phyloP scores from a whole-genome alignment of 2,888 invertebrate genomes.

The Tipula confusa region DNA sequence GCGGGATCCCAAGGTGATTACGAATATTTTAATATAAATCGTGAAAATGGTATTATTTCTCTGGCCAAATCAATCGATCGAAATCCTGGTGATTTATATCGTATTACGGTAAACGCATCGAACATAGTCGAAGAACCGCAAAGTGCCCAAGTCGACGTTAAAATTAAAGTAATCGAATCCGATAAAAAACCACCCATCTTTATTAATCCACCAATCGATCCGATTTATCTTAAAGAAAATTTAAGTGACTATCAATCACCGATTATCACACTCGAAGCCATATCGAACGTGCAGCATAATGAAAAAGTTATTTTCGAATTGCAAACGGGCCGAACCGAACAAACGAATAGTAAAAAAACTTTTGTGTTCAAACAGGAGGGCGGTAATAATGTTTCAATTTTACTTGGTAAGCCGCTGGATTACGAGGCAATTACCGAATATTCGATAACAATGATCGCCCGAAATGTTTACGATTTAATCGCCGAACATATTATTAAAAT shows the following conservation, averaged over 20 bases:
- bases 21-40: constrained; percentile 76
- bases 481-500: constrained; percentile 75
- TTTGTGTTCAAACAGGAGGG: constrained; percentile 61
- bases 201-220: constrained; percentile 55
- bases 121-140: constrained; percentile 50
- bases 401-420: constrained; percentile 71
- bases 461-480: constrained; percentile 75
- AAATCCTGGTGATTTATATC: constrained; percentile 46
- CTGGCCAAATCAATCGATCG: constrained; percentile 51
- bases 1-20: constrained; percentile 50
- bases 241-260: constrained; percentile 65
- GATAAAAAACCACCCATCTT: constrained; percentile 80
- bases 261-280: constrained; percentile 68
- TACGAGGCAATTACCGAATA: constrained; percentile 82
- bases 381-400: constrained; percentile 67
- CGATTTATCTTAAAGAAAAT: constrained; percentile 68
- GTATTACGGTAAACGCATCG: constrained; percentile 48
- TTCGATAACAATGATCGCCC: constrained; percentile 73
- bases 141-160: constrained; percentile 69
- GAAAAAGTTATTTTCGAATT: constrained; percentile 73
- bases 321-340: constrained; percentile 76
- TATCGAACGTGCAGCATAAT: constrained; percentile 72
- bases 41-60: constrained; percentile 77
- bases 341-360: constrained; percentile 77
- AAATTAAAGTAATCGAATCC: constrained; percentile 81